phyloP scores from a whole-genome alignment of 2,888 invertebrate genomes.

The Cephonodes hylas region DNA sequence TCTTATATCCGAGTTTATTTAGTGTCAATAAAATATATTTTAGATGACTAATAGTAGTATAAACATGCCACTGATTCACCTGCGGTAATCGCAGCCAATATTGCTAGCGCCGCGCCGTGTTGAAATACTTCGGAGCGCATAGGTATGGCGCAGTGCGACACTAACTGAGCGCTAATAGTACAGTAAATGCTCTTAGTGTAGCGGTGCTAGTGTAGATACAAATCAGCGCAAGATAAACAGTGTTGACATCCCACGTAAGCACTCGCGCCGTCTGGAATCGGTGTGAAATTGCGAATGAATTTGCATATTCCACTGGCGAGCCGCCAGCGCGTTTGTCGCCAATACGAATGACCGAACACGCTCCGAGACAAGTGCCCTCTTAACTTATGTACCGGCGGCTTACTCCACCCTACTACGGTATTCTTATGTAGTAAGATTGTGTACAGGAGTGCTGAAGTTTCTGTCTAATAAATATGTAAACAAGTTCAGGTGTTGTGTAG shows the following conservation, averaged over 20 bases:
- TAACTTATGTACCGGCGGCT: constrained; percentile 13
- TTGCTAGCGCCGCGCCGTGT: background rate
- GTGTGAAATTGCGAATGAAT: constrained; percentile 63
- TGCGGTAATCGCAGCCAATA: background rate
- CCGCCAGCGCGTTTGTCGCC: constrained; percentile 54
- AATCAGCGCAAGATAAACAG: constrained; percentile 31
- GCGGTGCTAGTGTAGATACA: constrained; percentile 20
- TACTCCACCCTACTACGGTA: background rate
- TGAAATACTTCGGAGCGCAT: background rate
- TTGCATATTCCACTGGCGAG: constrained; percentile 63
- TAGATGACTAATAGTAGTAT: background rate
- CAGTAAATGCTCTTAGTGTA: background rate
- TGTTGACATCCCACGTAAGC: constrained; percentile 50
- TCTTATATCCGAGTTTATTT: background rate
- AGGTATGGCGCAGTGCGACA: background rate
- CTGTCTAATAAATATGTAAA: too few relatives aligned
- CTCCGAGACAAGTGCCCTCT: background rate
- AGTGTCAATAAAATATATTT: background rate
- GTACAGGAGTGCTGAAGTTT: background rate
- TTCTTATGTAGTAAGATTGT: background rate
- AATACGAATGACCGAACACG: constrained; percentile 31
- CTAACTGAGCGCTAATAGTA: background rate
- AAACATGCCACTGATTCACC: background rate
- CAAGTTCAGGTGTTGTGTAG: too few relatives aligned
- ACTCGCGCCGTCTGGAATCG: constrained; percentile 44